Conservation (phyloP, 37 sponge, comb jelly and placozoan species). For the Chondrilla cf. caribensis region DNA sequence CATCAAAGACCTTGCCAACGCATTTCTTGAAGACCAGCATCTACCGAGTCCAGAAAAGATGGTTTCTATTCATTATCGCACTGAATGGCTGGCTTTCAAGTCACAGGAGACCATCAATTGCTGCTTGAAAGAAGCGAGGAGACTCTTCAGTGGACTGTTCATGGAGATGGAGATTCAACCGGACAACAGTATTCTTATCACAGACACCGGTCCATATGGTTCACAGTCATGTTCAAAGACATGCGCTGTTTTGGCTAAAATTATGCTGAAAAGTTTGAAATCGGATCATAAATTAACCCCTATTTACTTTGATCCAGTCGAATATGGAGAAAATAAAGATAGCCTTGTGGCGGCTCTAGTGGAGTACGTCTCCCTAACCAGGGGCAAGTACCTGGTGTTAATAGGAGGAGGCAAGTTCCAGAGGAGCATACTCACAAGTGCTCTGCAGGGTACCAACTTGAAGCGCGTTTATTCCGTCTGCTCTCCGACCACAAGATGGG, state of each 20-base stretch:
- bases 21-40: background rate
- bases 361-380: background rate
- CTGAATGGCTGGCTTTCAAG: background rate
- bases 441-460: background rate
- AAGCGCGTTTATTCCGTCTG: background rate
- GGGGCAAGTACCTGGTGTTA: background rate
- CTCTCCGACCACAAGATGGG: background rate
- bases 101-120: too few relatives aligned
- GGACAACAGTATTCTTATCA: background rate
- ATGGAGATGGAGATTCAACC: background rate
- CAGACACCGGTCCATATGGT: background rate
- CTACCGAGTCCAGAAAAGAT: background rate
- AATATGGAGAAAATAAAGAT: background rate
- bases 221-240: background rate
- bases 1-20: background rate
- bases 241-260: background rate
- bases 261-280: background rate
- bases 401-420: constrained; percentile 6
- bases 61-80: background rate
- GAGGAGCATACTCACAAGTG: background rate
- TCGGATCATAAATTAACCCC: background rate
- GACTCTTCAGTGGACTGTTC: too few relatives aligned
- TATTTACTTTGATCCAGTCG: background rate
- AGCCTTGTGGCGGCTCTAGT: background rate
- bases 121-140: background rate